A percentile compares a stretch with the other conserved stretches of the same genome.
Evolutionary conservation across 2,888 invertebrate species (phyloP).

Genomic region (Miltochrista miniata): DNA sequence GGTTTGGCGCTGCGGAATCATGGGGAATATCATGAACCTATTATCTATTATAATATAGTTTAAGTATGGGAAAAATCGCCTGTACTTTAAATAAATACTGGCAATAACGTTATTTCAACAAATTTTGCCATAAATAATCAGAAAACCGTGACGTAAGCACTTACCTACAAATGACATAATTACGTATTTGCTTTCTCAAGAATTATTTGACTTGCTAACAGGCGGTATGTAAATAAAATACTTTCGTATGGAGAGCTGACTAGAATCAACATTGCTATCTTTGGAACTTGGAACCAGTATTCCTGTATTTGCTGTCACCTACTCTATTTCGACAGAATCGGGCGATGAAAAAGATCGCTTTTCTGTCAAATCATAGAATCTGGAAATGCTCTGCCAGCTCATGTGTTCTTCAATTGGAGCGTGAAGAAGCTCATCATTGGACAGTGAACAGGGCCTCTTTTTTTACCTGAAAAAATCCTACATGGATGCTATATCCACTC

Average conservation of each 20-base stretch:
- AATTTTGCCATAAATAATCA: not conserved
- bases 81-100: no score
- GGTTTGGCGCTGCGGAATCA: no score
- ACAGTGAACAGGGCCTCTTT: no score
- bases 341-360: not conserved
- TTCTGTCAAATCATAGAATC: no score
- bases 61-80: no score
- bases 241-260: constrained; percentile 2
- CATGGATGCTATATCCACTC: no score
- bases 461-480: no score
- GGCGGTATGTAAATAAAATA: constrained; percentile 8
- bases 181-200: not conserved
- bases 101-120: not conserved
- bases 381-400: no score
- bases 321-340: constrained; percentile 8
- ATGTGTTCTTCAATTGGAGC: no score
- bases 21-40: no score
- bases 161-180: not conserved
- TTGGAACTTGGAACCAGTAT: constrained; percentile 11
- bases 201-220: constrained; percentile 20
- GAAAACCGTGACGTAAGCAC: not conserved
- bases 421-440: no score
- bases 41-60: no score
- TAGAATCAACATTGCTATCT: not conserved
- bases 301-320: constrained; percentile 18